A percentile compares a stretch with the other conserved stretches of the same genome.
Evolutionary conservation across 2,797 vertebrate genomes (phyloP).

Genomic region (Lacerta agilis): DNA sequence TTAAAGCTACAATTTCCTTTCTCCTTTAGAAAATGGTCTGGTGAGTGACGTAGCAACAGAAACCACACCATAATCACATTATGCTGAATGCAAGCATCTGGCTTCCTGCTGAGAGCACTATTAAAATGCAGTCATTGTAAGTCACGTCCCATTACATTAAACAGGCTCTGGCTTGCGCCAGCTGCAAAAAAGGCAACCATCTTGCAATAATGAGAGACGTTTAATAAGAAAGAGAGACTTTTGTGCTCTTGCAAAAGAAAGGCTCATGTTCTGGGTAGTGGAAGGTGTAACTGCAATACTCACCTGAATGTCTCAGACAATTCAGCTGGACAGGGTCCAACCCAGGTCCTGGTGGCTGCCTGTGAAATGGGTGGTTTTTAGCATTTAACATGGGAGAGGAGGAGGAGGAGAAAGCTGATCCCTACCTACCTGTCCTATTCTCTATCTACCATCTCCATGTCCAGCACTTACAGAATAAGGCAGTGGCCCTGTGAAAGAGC

Average conservation of each 20-base stretch:
- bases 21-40: not conserved
- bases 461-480: no score
- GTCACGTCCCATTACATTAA: fast-evolving
- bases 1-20: not conserved
- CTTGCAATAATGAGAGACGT: no score
- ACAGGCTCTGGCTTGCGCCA: not conserved
- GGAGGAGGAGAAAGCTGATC: not conserved
- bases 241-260: conserved; percentile 1
- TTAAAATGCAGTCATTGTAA: not conserved
- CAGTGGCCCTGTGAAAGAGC: no score
- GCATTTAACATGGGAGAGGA: not conserved
- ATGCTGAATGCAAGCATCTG: not conserved
- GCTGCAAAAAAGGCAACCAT: fast-evolving
- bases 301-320: fast-evolving
- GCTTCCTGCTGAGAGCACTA: not conserved
- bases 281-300: not conserved
- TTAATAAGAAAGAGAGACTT: not conserved
- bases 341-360: no score
- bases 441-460: no score
- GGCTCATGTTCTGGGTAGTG: fast-evolving
- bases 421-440: no score
- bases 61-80: not conserved
- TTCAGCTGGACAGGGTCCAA: not conserved
- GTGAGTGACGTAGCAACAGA: not conserved
- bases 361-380: not conserved